phyloP scores from a whole-genome alignment of 2,888 invertebrate genomes.

The Neoitamus cyanurus region DNA sequence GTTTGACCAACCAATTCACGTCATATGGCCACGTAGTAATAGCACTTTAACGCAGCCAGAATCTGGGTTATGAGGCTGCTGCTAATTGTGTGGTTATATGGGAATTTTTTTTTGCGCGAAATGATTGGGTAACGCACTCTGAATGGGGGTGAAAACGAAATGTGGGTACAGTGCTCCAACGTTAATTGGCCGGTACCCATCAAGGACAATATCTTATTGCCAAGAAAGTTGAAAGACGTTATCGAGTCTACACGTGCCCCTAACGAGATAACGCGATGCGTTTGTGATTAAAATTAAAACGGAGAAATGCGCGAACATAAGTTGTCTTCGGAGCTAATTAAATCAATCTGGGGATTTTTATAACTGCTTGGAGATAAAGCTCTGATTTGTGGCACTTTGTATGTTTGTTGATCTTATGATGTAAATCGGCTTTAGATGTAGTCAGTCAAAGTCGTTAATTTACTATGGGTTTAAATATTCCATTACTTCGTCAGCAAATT shows the following conservation, averaged over 20 bases:
- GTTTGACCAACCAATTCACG: slow-evolving; percentile 12
- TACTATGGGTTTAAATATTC: neutral
- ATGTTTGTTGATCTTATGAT: neutral
- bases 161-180: neutral
- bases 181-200: neutral
- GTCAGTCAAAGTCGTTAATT: neutral
- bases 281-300: neutral
- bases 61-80: neutral
- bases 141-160: neutral
- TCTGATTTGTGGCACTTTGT: neutral
- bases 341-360: neutral
- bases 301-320: neutral
- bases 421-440: neutral
- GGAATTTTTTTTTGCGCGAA: neutral
- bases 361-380: neutral
- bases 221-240: neutral
- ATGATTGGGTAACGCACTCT: neutral
- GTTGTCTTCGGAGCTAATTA: neutral
- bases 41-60: neutral
- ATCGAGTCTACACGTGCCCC: neutral
- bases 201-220: slow-evolving; percentile 8
- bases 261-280: neutral
- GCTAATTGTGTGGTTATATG: slow-evolving; percentile 4
- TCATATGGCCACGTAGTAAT: slow-evolving; percentile 11
- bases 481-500: neutral